A percentile compares a stretch with the other conserved stretches of the same genome.
Conservation (phyloP, 2,113 vertebrate species). For the human region GRCh38 chr6:107381501-107382000, state of each 20-base stretch:
- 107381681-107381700: conserved; percentile 20
- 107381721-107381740: conserved; percentile 44
- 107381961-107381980: not conserved
- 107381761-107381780: conserved; percentile 17
- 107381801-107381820: not conserved
- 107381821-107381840: conserved; percentile 12
- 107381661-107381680: conserved; percentile 54
- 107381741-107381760: conserved; percentile 48
- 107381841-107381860: not conserved
- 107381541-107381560: conserved; percentile 61
- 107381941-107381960: not conserved
- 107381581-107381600: conserved; percentile 47
- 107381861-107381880: not conserved
- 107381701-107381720: not conserved
- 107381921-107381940: not conserved
- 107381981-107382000: not conserved
- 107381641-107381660: conserved; percentile 22
- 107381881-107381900: conserved; percentile 3
- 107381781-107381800: not conserved
- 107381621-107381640: conserved; percentile 36
- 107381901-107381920: not conserved
- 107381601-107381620: conserved; percentile 52
- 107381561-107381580: conserved; percentile 39
- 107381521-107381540: conserved; percentile 35
- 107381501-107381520: conserved; percentile 46